Evolutionary conservation across 2,113 vertebrate species (phyloP), one percentile per base, ranked within the genome.

Genomic region (Sinocyclocheilus rhinocerous): DNA sequence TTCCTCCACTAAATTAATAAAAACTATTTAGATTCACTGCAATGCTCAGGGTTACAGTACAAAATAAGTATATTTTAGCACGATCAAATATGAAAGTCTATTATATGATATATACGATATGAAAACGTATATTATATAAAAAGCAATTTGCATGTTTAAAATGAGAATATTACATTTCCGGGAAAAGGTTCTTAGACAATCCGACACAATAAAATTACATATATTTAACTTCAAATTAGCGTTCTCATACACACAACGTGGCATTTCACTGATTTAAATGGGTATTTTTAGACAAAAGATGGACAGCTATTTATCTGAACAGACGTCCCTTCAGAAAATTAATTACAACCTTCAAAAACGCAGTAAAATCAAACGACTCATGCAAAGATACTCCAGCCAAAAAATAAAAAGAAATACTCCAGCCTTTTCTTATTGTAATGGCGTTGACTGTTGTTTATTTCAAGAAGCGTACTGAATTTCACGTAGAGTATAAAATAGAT

Each of bases 311-410:
- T 48, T 2, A 45, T 48, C 39, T n/a, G 22, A 75, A 45, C 72
- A 12, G 22, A 75, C 72, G 70, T 72, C 33, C 11, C 5, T 75
- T 75, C 42, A 75, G 72, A 75, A 75, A 75, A 75, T 24, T 75
- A 75, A 75, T 75, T 75, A 48, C 33, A 72, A 9, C 11, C 72
- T 75, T 75, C 39, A 75, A 75, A 75, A 75, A 36, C 72, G 72
- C 39, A 15, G 36, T 45, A n/a, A 48, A 75, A 75, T 75, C 72
- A 75, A 75, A 45, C 39, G 15, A 39, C 72, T 24, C 22, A 0
- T 24, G 72, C 22, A 75, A 6, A 75, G 72, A 72, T 39, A 72
- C 69, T 39, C 33, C 7, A 39, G 16, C 69, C 29, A n/a, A n/a
- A n/a, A n/a, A n/a, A n/a, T n/a, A n/a, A n/a, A n/a, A n/a, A n/a